Conservation (phyloP, 2,113 vertebrate species). For the Pan troglodytes region NHGRI_mPanTro3-v2.1_pri NC_072413.2:36057001-36057500, state of each 20-base stretch:
- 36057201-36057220: background rate
- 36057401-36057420: background rate
- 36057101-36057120: background rate
- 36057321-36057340: background rate
- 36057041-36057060: background rate
- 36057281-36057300: background rate
- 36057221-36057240: background rate
- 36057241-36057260: background rate
- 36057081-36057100: background rate
- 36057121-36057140: background rate
- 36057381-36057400: background rate
- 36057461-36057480: background rate
- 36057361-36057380: background rate
- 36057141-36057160: background rate
- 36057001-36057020: background rate
- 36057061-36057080: background rate
- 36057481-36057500: background rate
- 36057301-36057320: background rate
- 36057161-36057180: background rate
- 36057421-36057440: background rate
- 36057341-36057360: background rate
- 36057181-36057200: background rate
- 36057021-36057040: background rate
- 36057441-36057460: background rate
- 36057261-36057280: background rate